Evolutionary conservation across 2,797 vertebrate genomes (phyloP), one percentile per base, ranked within the genome.

Genomic region (Novumbra hubbsi): DNA sequence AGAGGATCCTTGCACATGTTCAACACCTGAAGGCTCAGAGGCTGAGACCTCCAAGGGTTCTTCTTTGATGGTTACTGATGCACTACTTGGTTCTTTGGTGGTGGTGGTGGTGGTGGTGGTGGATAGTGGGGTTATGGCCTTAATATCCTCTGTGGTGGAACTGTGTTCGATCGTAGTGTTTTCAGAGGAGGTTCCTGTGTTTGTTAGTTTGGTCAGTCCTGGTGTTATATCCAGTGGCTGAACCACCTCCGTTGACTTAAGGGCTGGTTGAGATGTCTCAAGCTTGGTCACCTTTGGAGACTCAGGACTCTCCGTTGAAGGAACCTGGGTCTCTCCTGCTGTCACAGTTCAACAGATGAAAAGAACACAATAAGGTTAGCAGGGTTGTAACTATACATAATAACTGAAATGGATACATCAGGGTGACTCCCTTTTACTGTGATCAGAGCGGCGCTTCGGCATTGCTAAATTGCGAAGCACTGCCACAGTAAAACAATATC

Each of bases 31-130:
- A 80, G 87, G 79, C 79, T 89, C 86, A 75, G 86, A 75, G 68
- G 85, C 81, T 28, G 88, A 83, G 67, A 92, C 85, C 81, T 93
- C 92, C 89, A 93, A 89, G 76, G 89, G 89, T 86, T 94, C 90
- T 81, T 92, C 90, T 76, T 82, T 79, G 75, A 85, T 85, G 80
- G 86, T 85, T 87, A 89, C 80, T 76, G 86, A 85, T 80, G 75
- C 87, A 85, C 89, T 88, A 84, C 82, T 89, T 81, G 85, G 85
- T 90, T 94, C 93, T 95, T 94, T 94, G 93, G 92, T 92, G 84
- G 90, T 94, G 93, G 92, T 92, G 85, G 91, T n/a, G n/a, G n/a
- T 94, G 93, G 92, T 92, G 84, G 90, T 94, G 93, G 92, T 92
- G 85, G 91, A n/a, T n/a, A n/a, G 85, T 88, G 90, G 88, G 82